phyloP scores from a whole-genome alignment of 2,888 invertebrate species.

The Cartodere bifasciata region DNA sequence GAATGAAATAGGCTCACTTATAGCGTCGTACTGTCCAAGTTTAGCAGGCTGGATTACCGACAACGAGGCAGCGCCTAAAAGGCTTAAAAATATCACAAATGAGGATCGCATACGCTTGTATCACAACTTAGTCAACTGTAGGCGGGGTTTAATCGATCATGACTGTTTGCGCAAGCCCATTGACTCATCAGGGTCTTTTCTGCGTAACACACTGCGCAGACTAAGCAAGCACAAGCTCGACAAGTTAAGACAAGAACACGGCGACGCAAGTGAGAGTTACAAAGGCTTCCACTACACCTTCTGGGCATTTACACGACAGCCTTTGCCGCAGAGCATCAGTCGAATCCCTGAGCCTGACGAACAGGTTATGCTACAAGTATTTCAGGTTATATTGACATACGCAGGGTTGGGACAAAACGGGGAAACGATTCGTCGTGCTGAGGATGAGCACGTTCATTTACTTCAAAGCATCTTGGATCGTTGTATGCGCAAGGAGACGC shows the following conservation, averaged over 20 bases:
- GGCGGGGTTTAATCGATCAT: constrained; percentile 71
- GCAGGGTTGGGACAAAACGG: constrained; percentile 67
- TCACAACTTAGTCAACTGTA: constrained; percentile 72
- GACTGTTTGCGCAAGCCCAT: constrained; percentile 72
- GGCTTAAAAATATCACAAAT: constrained; percentile 60
- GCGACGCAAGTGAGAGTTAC: constrained; percentile 69
- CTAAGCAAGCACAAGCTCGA: constrained; percentile 76
- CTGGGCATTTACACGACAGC: constrained; percentile 81
- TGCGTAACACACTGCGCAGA: constrained; percentile 76
- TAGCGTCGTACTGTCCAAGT: constrained; percentile 81
- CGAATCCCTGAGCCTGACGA: constrained; percentile 78
- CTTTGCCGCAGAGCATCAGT: constrained; percentile 70
- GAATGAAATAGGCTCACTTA: constrained; percentile 82
- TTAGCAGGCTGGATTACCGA: constrained; percentile 74
- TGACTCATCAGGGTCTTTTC: constrained; percentile 72
- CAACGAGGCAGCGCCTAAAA: constrained; percentile 50
- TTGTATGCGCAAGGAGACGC: constrained; percentile 78
- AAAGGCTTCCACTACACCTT: constrained; percentile 76
- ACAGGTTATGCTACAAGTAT: constrained; percentile 75
- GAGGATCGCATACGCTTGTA: constrained; percentile 80
- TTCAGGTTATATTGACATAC: constrained; percentile 79
- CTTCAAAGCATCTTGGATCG: constrained; percentile 84
- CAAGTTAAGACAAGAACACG: constrained; percentile 56
- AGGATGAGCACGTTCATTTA: constrained; percentile 78
- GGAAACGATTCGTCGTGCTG: constrained; percentile 54